Base-by-base conservation (phyloP, 1,140 invertebrate genomes). In the Cotesia typhae region DNA sequence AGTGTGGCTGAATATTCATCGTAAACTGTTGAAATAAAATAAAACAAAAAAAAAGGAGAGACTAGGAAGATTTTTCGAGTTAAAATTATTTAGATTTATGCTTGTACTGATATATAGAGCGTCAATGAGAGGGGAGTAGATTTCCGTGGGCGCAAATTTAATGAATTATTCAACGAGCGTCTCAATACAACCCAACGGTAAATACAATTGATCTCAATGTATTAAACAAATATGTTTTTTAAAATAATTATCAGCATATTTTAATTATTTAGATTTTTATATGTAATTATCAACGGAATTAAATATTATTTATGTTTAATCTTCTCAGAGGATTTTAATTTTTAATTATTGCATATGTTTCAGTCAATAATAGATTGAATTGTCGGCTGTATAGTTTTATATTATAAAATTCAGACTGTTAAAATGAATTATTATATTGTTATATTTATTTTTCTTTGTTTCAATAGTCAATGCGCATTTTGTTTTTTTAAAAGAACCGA, bases 71-170 rank as follows among this genome's bases (percentile, higher is more conserved):
- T 83, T 84, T 83, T 81, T 81, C 78, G 77, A 76, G 78, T 78
- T 82, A 78, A 85, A 85, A 85, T 85, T 85, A 85, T 85, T 85
- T 84, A 85, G 83, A 85, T 85, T 85, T 10, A 47, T 47, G 5
- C 79, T 82, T 82, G 82, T 83, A 77, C 78, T 79, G 78, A 78
- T 81, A 74, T 71, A 74, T 75, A 37, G 59, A 47, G 55, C 36
- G 70, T 70, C 68, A 70, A 79, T 80, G 82, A 83, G 81, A 82
- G 78, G 77, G 37, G 14, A 28, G 28, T 14, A 57, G 80, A 84
- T 85, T 84, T 79, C 63, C 47, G 74, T 75, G 77, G 78, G 79
- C 79, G 84, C 81, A 84, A 85, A 85, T 85, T 85, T 85, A 83
- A 85, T 85, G 82, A 80, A 84, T 85, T 84, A 85, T 85, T 85